Conservation (phyloP, 2,888 invertebrate species). For the Callinectes sapidus region DNA sequence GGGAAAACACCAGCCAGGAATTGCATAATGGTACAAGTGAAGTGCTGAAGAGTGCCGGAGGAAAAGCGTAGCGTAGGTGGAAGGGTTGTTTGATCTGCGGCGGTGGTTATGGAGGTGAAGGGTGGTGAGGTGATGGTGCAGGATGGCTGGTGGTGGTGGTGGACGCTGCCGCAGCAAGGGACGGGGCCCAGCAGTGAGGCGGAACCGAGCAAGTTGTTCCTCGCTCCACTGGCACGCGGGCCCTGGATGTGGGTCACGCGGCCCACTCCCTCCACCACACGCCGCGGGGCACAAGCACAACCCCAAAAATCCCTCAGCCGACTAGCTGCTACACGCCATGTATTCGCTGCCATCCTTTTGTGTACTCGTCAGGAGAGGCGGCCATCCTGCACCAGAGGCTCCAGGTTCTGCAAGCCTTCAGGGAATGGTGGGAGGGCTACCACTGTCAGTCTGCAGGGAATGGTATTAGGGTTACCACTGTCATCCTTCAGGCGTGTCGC, state of each 20-base stretch:
- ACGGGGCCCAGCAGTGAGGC: conserved; percentile 62
- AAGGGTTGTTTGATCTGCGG: background rate
- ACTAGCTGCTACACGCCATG: conserved; percentile 24
- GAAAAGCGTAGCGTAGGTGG: background rate
- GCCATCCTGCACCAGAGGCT: background rate
- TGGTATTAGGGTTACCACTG: background rate
- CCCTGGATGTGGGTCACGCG: conserved; percentile 66
- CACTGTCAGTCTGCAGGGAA: background rate
- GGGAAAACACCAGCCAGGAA: background rate
- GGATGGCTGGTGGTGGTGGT: conserved; percentile 38
- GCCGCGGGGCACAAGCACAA: conserved; percentile 53
- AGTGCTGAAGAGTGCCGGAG: background rate
- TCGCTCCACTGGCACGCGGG: conserved; percentile 67
- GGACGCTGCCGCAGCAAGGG: conserved; percentile 35
- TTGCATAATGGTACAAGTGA: background rate
- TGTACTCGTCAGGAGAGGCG: background rate
- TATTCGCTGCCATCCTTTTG: background rate
- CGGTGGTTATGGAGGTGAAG: conserved; percentile 20
- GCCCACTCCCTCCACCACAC: conserved; percentile 54
- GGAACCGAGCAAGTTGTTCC: conserved; percentile 68
- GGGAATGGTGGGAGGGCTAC: background rate
- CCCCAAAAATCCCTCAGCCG: conserved; percentile 34
- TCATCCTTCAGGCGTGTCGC: background rate
- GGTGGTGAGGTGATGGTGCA: background rate
- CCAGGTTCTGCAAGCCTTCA: background rate